phyloP scores from a whole-genome alignment of 2,797 vertebrate genomes.

The Helarctos malayanus region DNA sequence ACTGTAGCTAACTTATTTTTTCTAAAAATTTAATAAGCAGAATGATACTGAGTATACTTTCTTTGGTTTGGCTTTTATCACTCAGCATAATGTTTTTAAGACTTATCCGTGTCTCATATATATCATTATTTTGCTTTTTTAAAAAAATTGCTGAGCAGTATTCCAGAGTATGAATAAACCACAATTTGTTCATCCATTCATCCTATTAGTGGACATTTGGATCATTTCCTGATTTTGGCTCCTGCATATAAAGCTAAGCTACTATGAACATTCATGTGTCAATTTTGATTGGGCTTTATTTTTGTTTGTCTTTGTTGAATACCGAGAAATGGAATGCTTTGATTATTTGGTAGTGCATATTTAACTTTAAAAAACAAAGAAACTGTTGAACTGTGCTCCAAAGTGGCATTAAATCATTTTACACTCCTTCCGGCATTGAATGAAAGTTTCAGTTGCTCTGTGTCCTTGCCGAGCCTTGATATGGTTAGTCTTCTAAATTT shows the following conservation, averaged over 20 bases:
- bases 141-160: background rate
- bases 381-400: background rate
- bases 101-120: background rate
- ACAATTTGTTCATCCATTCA: background rate
- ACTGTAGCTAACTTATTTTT: background rate
- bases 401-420: background rate
- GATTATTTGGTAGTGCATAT: background rate
- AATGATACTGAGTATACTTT: background rate
- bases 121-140: background rate
- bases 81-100: background rate
- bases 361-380: background rate
- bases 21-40: background rate
- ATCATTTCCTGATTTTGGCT: background rate
- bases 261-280: background rate
- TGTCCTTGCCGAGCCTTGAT: background rate
- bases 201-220: background rate
- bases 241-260: background rate
- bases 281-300: background rate
- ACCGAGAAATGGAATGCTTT: background rate
- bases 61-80: background rate
- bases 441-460: background rate
- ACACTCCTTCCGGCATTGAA: background rate
- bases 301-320: background rate
- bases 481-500: background rate
- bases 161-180: background rate